These are phyloP conservation scores for Synanthedon vespiformis DNA, from an alignment of 2,888 invertebrate species.

Conservation along the genomic window DNA sequence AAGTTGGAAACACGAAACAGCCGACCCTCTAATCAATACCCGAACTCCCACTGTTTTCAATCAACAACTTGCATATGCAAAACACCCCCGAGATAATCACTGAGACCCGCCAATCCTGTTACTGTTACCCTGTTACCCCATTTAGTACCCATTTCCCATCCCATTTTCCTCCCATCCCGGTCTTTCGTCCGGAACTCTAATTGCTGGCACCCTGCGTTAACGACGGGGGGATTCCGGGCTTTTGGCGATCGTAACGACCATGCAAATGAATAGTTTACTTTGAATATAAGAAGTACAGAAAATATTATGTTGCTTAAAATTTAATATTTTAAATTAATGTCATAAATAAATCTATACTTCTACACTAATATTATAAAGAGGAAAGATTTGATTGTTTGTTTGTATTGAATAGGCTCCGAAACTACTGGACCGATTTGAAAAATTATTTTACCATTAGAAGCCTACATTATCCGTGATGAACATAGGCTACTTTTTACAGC, in stretches of 20 bases:
- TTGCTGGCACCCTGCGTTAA: conserved; percentile 3
- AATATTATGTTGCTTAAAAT: background rate
- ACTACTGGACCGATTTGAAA: too few relatives aligned
- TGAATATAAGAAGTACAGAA: background rate
- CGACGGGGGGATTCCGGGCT: background rate
- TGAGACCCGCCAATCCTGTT: background rate
- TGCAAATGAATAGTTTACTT: background rate
- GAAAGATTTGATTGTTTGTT: too few relatives aligned
- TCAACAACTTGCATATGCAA: background rate
- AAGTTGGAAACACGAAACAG: background rate
- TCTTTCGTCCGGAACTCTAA: conserved; percentile 1
- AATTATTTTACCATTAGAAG: too few relatives aligned
- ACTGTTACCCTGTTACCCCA: background rate
- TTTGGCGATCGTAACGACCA: background rate
- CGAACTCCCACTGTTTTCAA: background rate
- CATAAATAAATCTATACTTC: too few relatives aligned
- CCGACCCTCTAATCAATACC: background rate
- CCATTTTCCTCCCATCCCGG: conserved; percentile 1
- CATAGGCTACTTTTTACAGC: too few relatives aligned
- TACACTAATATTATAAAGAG: too few relatives aligned
- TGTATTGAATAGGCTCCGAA: too few relatives aligned
- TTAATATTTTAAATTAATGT: too few relatives aligned
- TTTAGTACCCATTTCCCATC: background rate
- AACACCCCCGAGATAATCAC: background rate
- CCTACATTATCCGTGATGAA: too few relatives aligned